A percentile compares a stretch with the other conserved stretches of the same genome.
These are phyloP conservation scores for Argyrosomus regius DNA, from an alignment of 2,797 vertebrate species.

Conservation along the genomic window DNA sequence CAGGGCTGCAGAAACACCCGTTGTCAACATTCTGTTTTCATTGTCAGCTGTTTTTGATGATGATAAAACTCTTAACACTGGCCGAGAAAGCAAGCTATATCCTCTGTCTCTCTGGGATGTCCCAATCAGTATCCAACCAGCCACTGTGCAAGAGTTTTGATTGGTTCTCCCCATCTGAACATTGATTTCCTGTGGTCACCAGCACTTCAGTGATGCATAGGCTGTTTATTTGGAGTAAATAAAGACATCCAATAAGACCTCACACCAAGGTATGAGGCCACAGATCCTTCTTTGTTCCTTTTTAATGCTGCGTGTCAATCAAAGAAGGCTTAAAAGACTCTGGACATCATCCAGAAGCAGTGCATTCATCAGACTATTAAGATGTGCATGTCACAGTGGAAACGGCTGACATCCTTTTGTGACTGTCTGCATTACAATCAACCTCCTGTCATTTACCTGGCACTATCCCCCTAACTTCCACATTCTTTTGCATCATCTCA, in stretches of 20 bases:
- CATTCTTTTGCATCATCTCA: neutral
- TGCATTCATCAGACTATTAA: conserved; percentile 9
- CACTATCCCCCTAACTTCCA: neutral
- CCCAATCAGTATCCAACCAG: neutral
- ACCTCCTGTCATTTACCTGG: conserved; percentile 3
- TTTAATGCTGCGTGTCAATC: conserved; percentile 4
- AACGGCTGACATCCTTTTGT: conserved; percentile 22
- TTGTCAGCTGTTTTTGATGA: neutral
- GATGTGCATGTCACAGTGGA: conserved; percentile 12
- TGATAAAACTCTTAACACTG: neutral
- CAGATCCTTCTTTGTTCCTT: conserved; percentile 6
- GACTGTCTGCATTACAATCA: neutral
- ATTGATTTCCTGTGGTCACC: neutral
- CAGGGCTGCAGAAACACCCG: neutral
- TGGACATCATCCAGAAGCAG: conserved; percentile 5
- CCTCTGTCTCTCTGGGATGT: neutral
- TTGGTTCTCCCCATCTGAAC: neutral
- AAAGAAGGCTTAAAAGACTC: conserved; percentile 8
- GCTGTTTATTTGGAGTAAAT: conserved; percentile 18
- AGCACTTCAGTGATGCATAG: conserved; percentile 1
- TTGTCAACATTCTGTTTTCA: neutral
- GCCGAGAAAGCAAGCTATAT: conserved; percentile 2
- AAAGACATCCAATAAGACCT: neutral
- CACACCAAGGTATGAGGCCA: neutral
- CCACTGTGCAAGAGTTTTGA: neutral